Conservation (phyloP, 1,140 invertebrate species). For the Heterodera schachtii region DNA sequence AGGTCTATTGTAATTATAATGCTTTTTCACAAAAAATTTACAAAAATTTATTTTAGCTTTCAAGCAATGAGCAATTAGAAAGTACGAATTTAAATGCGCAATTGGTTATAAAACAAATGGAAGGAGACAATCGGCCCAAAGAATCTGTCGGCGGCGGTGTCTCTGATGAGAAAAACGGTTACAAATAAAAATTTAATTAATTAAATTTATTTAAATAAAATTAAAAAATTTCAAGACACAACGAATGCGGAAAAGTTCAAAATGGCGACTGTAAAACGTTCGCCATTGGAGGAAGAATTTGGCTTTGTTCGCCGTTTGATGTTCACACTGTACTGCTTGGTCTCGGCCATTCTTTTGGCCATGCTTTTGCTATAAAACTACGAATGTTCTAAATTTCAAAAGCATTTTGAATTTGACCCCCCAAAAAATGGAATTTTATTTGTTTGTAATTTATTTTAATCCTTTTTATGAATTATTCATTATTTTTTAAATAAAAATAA, state of each 20-base stretch:
- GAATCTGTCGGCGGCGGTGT: too few relatives aligned
- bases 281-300: conserved; percentile 23
- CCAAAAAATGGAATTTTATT: too few relatives aligned
- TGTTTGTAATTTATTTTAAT: too few relatives aligned
- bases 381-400: too few relatives aligned
- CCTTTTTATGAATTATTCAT: too few relatives aligned
- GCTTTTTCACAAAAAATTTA: not conserved
- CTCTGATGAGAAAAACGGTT: too few relatives aligned
- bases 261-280: not conserved
- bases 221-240: not conserved
- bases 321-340: conserved; percentile 15
- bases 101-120: not conserved
- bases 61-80: not conserved
- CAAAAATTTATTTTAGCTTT: not conserved
- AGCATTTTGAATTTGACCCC: too few relatives aligned
- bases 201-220: not conserved
- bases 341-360: conserved; percentile 16
- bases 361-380: conserved; percentile 4
- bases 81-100: not conserved
- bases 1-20: not conserved
- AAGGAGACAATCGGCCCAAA: not conserved
- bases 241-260: not conserved
- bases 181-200: not conserved
- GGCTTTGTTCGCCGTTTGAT: conserved; percentile 16
- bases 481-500: too few relatives aligned